Conservation (phyloP, 2,888 invertebrate species). For the Unio delphinus region DNA sequence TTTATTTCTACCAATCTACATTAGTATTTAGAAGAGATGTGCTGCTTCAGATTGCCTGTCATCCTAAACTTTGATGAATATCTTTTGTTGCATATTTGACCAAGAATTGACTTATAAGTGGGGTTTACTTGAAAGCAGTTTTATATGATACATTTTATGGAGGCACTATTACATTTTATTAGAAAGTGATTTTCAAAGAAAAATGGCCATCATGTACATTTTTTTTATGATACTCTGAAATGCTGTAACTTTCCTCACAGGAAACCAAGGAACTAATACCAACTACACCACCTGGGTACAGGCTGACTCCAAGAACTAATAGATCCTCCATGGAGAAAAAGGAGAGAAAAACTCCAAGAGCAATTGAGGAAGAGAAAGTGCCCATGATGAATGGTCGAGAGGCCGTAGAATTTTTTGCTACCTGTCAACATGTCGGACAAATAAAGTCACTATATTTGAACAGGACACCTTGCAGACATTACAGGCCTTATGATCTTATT, state of each 20-base stretch:
- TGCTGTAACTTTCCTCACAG: too few relatives aligned
- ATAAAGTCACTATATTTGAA: constrained; percentile 68
- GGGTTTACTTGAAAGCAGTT: not conserved
- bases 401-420: constrained; percentile 67
- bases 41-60: too few relatives aligned
- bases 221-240: too few relatives aligned
- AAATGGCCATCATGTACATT: constrained; percentile 6
- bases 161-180: too few relatives aligned
- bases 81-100: too few relatives aligned
- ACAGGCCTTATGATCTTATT: constrained; percentile 66
- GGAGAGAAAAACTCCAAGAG: constrained; percentile 34
- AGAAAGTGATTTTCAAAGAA: constrained; percentile 13
- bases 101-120: too few relatives aligned
- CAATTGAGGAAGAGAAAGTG: constrained; percentile 45
- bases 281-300: constrained; percentile 13
- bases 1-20: too few relatives aligned
- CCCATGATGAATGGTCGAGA: constrained; percentile 64
- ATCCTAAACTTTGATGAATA: too few relatives aligned
- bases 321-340: constrained; percentile 28
- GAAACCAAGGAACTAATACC: too few relatives aligned
- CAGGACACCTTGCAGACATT: constrained; percentile 56
- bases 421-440: constrained; percentile 65
- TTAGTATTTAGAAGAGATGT: too few relatives aligned
- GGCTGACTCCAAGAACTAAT: constrained; percentile 27
- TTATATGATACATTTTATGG: not conserved